phyloP scores from a whole-genome alignment of 2,113 vertebrate genomes.

The Xiphorhynchus elegans region DNA sequence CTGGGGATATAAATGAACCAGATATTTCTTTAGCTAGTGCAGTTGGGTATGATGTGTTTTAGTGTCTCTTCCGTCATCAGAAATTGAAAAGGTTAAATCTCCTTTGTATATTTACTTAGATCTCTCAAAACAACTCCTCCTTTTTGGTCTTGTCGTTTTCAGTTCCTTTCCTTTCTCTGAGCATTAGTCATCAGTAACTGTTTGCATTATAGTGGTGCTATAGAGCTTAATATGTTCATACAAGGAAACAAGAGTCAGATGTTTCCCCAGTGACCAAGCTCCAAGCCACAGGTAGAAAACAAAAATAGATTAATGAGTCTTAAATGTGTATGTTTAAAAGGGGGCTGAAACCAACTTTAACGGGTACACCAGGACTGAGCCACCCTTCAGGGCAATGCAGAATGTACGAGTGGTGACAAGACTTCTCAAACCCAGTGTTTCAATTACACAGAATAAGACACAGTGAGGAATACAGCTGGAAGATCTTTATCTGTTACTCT shows the following conservation, averaged over 20 bases:
- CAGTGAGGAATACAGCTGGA: slow-evolving; percentile 31
- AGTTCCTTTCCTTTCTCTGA: background rate
- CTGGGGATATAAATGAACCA: background rate
- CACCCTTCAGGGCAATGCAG: background rate
- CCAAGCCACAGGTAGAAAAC: background rate
- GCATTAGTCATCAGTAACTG: background rate
- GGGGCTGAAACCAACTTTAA: background rate
- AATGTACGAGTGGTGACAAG: background rate
- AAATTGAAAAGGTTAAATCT: background rate
- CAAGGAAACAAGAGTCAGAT: background rate
- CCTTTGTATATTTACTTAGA: background rate
- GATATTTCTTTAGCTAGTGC: background rate
- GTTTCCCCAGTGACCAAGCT: background rate
- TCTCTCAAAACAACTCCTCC: background rate
- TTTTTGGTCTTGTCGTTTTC: background rate
- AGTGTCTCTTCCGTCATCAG: background rate
- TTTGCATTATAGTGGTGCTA: background rate
- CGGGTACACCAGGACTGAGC: background rate
- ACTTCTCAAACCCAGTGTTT: slow-evolving; percentile 32
- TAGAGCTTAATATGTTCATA: background rate
- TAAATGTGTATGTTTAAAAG: background rate
- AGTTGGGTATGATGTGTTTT: background rate
- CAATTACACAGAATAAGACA: slow-evolving; percentile 34
- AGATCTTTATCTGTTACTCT: slow-evolving; percentile 76
- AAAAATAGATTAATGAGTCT: background rate